Evolutionary conservation across 2,888 invertebrate genomes (phyloP).

Genomic region (Ectemnius cavifrons): DNA sequence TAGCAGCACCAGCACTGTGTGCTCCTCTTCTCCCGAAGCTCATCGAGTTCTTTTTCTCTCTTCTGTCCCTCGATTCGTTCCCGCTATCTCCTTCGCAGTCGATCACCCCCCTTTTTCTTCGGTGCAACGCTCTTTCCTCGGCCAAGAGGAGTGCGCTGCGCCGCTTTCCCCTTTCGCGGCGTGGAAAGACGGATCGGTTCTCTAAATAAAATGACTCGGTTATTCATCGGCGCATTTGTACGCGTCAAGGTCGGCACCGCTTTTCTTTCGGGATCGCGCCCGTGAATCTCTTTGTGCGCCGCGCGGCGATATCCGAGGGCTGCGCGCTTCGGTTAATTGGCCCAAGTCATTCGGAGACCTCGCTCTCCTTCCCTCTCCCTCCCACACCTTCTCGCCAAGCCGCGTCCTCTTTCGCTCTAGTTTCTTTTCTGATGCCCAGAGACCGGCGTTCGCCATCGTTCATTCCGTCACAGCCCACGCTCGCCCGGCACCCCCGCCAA

Average conservation of each 20-base stretch:
- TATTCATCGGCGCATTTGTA: conserved; percentile 78
- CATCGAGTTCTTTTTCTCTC: conserved; percentile 47
- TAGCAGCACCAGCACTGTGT: conserved; percentile 8
- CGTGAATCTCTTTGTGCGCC: conserved; percentile 56
- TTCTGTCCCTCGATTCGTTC: conserved; percentile 38
- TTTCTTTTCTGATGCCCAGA: conserved; percentile 33
- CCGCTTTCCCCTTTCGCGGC: conserved; percentile 21
- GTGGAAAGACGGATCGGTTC: conserved; percentile 75
- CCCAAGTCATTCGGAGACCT: conserved; percentile 47
- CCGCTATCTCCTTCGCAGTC: conserved; percentile 15
- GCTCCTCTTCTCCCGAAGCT: conserved; percentile 36
- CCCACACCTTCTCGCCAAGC: neutral
- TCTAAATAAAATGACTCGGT: conserved; percentile 77
- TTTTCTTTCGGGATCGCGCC: conserved; percentile 50
- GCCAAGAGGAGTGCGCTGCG: too few relatives aligned
- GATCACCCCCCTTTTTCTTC: conserved; percentile 8
- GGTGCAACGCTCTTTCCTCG: conserved; percentile 6
- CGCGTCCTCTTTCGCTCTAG: conserved; percentile 26
- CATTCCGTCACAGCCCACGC: conserved; percentile 30
- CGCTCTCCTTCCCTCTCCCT: neutral
- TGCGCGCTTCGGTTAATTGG: conserved; percentile 56
- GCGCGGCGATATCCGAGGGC: conserved; percentile 22
- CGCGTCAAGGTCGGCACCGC: conserved; percentile 69
- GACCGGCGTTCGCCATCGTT: conserved; percentile 29
- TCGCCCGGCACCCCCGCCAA: too few relatives aligned